Percentiles rank a stretch among this genome's conserved stretches.
phyloP scores from a whole-genome alignment of 1,140 invertebrate genomes.

The Tetraneura akinire region DNA sequence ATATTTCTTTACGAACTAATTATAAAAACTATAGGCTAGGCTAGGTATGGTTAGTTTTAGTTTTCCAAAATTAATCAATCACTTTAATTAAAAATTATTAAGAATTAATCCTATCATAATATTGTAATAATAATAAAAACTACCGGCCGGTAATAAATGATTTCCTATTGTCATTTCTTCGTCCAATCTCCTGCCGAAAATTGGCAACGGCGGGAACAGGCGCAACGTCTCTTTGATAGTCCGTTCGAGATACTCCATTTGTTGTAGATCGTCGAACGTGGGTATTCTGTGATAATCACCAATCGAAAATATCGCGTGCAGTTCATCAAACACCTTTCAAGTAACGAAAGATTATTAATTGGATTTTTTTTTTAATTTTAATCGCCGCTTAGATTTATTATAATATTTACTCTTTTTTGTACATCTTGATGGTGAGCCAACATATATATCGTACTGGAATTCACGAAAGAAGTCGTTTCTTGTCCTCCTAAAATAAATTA shows the following conservation, averaged over 20 bases:
- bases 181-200: slow-evolving; percentile 59
- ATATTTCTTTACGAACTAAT: no score
- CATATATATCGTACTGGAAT: slow-evolving; percentile 43
- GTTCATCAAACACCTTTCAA: no score
- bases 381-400: no score
- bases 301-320: slow-evolving; percentile 54
- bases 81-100: no score
- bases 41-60: no score
- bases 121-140: no score
- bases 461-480: slow-evolving; percentile 47
- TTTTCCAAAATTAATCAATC: no score
- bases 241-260: slow-evolving; percentile 62
- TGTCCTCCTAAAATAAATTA: slow-evolving; percentile 40
- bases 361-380: not conserved
- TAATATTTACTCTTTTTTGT: slow-evolving; percentile 45
- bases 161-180: slow-evolving; percentile 56
- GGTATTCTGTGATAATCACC: slow-evolving; percentile 55
- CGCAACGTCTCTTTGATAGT: slow-evolving; percentile 59
- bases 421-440: slow-evolving; percentile 51
- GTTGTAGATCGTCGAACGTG: slow-evolving; percentile 60
- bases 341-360: no score
- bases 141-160: not conserved
- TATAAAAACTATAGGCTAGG: no score
- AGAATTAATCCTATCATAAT: no score
- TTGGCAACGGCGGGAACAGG: slow-evolving; percentile 62